phyloP scores from a whole-genome alignment of 2,113 vertebrate genomes.

The Puntigrus tetrazona region DNA sequence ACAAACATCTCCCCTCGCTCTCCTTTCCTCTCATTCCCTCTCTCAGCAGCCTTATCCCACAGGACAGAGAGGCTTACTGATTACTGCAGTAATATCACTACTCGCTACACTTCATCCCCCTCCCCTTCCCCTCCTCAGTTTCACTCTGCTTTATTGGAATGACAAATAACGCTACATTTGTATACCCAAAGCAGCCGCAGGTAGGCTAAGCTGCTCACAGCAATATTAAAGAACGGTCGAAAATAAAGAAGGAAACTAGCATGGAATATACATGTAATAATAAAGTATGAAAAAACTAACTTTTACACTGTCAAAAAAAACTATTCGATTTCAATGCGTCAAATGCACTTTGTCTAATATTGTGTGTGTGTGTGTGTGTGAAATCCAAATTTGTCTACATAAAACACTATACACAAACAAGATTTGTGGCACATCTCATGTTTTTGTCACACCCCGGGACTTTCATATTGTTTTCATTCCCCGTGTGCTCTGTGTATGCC shows the following conservation, averaged over 20 bases:
- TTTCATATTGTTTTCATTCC: too few relatives aligned
- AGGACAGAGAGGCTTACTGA: constrained; percentile 64
- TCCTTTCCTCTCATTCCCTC: constrained; percentile 55
- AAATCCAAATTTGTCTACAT: too few relatives aligned
- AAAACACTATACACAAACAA: too few relatives aligned
- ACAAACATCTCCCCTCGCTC: constrained; percentile 30
- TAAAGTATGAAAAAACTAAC: not conserved
- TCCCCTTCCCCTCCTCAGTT: not conserved
- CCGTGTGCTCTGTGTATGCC: too few relatives aligned
- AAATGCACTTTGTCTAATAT: too few relatives aligned
- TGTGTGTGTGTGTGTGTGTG: too few relatives aligned
- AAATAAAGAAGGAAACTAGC: not conserved
- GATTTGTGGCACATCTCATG: too few relatives aligned
- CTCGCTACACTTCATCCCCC: constrained; percentile 15
- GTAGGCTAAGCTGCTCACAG: not conserved
- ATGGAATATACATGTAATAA: constrained; percentile 20
- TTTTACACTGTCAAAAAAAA: not conserved
- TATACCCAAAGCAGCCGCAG: constrained; percentile 12
- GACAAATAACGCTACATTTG: constrained; percentile 8
- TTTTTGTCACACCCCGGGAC: too few relatives aligned
- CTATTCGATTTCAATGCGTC: not conserved
- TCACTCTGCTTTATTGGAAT: constrained; percentile 15
- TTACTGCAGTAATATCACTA: constrained; percentile 64
- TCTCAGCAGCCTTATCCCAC: constrained; percentile 53
- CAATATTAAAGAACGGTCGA: not conserved